Evolutionary conservation across 92 coral and sea anemone genomes (phyloP).

Genomic region (Siderastrea siderea): DNA sequence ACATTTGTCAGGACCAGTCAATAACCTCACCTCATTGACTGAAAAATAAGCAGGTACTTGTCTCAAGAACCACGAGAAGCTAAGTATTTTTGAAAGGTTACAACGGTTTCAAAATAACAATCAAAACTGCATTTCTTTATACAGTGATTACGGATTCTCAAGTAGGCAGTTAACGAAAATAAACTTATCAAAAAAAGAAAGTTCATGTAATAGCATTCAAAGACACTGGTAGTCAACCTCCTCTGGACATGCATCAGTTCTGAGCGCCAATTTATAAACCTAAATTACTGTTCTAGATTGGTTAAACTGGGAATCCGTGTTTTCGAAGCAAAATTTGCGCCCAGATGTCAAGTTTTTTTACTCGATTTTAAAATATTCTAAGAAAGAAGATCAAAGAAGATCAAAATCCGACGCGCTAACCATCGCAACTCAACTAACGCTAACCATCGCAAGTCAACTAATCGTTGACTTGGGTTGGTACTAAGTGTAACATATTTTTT

Average conservation of each 20-base stretch:
- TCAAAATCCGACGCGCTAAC: too few species aligned
- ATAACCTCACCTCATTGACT: background rate
- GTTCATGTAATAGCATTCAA: too few species aligned
- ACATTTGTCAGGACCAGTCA: conserved; percentile 3
- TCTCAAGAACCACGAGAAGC: background rate
- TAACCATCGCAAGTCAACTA: too few species aligned
- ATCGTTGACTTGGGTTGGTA: too few species aligned
- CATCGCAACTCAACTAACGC: too few species aligned
- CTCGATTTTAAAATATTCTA: background rate
- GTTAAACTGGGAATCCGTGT: background rate
- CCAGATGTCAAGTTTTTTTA: background rate
- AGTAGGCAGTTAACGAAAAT: background rate
- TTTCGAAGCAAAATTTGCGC: background rate
- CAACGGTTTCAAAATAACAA: background rate
- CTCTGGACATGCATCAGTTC: too few species aligned
- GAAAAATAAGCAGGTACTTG: conserved; percentile 11
- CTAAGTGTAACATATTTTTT: background rate
- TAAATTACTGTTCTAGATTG: background rate
- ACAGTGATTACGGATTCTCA: background rate
- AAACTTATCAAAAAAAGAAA: background rate
- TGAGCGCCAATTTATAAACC: background rate
- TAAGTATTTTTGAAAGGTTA: background rate
- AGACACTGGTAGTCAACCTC: too few species aligned
- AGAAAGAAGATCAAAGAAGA: background rate
- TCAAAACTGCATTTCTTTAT: too few species aligned